Evolutionary conservation across 1,140 invertebrate species (phyloP), one percentile per base, ranked within the genome.

Genomic region (Hylyphantes graminicola): DNA sequence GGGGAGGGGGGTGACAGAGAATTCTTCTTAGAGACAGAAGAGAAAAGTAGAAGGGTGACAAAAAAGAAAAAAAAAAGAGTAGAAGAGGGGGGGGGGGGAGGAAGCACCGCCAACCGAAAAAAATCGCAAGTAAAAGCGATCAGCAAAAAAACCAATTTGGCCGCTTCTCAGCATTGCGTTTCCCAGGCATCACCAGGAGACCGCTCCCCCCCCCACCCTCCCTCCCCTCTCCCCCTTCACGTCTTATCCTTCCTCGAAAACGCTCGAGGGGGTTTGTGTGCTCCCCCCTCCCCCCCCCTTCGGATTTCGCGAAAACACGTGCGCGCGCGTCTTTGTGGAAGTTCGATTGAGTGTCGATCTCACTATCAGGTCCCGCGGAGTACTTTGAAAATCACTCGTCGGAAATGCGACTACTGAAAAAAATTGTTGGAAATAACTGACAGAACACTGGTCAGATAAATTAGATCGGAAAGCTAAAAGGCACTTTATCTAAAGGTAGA

Each of bases 81-180:
- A 59, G 64, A 67, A 53, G 59, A 81, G 67, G 54, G 63, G 67
- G 11, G 48, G 19, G 11, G 57, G 19, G 59, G 64, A 72, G 19
- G 17, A 68, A 77, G 48, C 54, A 51, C 50, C 64, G 59, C 67
- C 67, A 79, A 67, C 68, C 35, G 48, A 55, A 79, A 79, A 55
- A 65, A 65, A 65, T 53, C 10, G 70, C 59, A 51, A 53, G 51
- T 57, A 63, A 82, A 82, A 70, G 80, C 80, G 80, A 82, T 82
- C 80, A 82, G 70, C 80, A 82, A 82, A 82, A 82, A 82, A 82
- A 82, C 80, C 80, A 82, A 82, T 82, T 82, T 82, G 80, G 80
- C 80, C 75, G 80, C 80, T 70, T 82, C 80, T 82, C 80, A 82
- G 80, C 70, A 82, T 75, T 82, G 57, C 80, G 77, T 78, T 78